Evolutionary conservation across 2,113 vertebrate species (phyloP).

Genomic region (Labeo catla): DNA sequence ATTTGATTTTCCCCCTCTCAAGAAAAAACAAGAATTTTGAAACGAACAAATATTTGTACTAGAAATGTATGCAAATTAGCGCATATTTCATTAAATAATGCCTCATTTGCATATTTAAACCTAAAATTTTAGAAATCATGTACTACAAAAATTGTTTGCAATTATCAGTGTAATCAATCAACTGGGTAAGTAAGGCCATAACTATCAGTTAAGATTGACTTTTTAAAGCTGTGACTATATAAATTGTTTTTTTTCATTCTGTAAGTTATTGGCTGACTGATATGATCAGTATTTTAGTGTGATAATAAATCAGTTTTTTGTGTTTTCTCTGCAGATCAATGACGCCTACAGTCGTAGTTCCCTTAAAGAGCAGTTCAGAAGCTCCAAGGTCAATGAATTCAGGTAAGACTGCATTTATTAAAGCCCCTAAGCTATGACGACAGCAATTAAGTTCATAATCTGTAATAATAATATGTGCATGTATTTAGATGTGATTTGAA

Average conservation of each 20-base stretch:
- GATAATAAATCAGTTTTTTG: slow-evolving; percentile 18
- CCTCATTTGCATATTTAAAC: too few relatives aligned
- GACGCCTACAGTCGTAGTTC: slow-evolving; percentile 56
- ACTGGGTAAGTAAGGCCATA: too few relatives aligned
- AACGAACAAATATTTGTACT: too few relatives aligned
- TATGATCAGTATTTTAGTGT: not conserved
- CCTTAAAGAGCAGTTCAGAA: slow-evolving; percentile 57
- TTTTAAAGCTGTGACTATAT: too few relatives aligned
- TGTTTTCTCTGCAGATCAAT: slow-evolving; percentile 64
- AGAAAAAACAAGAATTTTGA: too few relatives aligned
- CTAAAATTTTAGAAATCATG: too few relatives aligned
- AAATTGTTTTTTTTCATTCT: not conserved
- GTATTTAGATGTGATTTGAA: not conserved
- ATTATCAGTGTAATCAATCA: too few relatives aligned
- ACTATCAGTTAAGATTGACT: too few relatives aligned
- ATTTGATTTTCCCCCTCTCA: too few relatives aligned
- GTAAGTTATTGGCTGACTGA: not conserved
- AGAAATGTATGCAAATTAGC: too few relatives aligned
- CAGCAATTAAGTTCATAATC: not conserved
- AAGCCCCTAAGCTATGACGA: not conserved
- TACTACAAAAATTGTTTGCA: too few relatives aligned
- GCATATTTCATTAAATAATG: too few relatives aligned
- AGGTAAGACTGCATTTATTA: slow-evolving; percentile 61
- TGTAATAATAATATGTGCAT: not conserved
- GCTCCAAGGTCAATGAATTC: slow-evolving; percentile 68